Percentiles rank a stretch among this genome's conserved stretches.
phyloP scores from a whole-genome alignment of 2,113 vertebrate genomes.

The Zapus hudsonius region DNA sequence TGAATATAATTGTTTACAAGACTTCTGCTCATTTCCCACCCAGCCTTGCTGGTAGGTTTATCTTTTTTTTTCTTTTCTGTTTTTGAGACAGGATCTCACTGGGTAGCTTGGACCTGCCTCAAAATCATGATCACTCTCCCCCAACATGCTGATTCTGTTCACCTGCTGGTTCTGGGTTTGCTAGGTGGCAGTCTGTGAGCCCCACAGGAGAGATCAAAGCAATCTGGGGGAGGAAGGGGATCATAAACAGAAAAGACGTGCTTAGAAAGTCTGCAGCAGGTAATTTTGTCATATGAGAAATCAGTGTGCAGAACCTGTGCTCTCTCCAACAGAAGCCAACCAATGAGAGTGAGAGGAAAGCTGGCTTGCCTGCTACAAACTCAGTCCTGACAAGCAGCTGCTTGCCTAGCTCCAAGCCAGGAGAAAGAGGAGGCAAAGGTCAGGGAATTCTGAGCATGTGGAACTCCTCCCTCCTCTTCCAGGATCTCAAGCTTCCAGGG shows the following conservation, averaged over 20 bases:
- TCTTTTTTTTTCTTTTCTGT: background rate
- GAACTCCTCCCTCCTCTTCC: background rate
- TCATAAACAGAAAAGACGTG: constrained; percentile 20
- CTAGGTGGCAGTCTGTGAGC: background rate
- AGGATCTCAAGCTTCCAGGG: background rate
- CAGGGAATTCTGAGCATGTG: background rate
- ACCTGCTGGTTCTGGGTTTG: constrained; percentile 18
- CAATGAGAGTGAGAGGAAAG: background rate
- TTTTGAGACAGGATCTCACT: background rate
- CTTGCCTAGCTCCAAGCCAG: constrained; percentile 34
- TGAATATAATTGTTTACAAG: background rate
- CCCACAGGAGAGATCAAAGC: constrained; percentile 33
- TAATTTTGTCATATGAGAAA: constrained; percentile 39
- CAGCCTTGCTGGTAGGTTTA: background rate
- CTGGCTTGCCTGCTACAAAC: background rate
- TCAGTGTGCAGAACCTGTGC: background rate
- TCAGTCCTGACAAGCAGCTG: constrained; percentile 45
- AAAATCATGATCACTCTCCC: background rate
- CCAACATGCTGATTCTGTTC: background rate
- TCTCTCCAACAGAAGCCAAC: constrained; percentile 22
- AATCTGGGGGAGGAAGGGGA: background rate
- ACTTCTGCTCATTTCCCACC: background rate
- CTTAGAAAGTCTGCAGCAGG: constrained; percentile 53
- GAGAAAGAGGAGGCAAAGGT: background rate
- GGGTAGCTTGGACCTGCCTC: background rate